Evolutionary conservation across 53 echinoderm and acorn worm genomes (phyloP), one percentile per base, ranked within the genome.

Genomic region (Glandiceps talaboti): DNA sequence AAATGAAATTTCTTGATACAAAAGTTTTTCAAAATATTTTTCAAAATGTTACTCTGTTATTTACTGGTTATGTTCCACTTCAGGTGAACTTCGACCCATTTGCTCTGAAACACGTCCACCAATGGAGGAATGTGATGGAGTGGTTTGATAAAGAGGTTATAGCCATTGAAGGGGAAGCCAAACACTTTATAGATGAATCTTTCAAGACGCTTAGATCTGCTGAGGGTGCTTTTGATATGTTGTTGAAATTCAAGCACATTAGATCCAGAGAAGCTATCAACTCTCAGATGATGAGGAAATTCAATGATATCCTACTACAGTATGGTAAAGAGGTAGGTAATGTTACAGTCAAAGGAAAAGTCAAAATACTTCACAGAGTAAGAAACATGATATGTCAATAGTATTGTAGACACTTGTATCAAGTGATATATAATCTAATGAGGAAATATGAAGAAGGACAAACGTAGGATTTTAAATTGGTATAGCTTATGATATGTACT

Each of bases 231-330:
- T 99, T 99, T 77, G 99, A 99, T 84, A 91, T 99, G 88, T 88
- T 99, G 77, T 93, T 99, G 64, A 99, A 99, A 82, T 99, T 99
- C 79, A 79, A 88, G 79, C 93, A 99, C 85, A 99, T 99, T 33
- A 83, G 93, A 1, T 94, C 99, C 0, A 77, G 99, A 27, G 99
- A 99, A 80, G 99, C 99, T 75, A 99, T 99, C 88, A 99, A 99
- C 73, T 87, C 93, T 0, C 99, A 99, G 88, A 99, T 99, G 99
- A 99, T 99, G 99, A 99, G 92, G 88, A 99, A 99, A 82, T 99
- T 99, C 85, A 99, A 99, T 77, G 99, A 99, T 81, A 99, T 99
- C 82, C 86, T 94, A 45, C 75, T 99, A 73, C 99, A 99, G 88
- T 99, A 93, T 78, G 99, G 99, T 33, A 99, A 99, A 81, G 99